Percentiles rank a stretch among this genome's conserved stretches.
Conservation (phyloP, 2,113 vertebrate genomes). For the Gopherus evgoodei region DNA sequence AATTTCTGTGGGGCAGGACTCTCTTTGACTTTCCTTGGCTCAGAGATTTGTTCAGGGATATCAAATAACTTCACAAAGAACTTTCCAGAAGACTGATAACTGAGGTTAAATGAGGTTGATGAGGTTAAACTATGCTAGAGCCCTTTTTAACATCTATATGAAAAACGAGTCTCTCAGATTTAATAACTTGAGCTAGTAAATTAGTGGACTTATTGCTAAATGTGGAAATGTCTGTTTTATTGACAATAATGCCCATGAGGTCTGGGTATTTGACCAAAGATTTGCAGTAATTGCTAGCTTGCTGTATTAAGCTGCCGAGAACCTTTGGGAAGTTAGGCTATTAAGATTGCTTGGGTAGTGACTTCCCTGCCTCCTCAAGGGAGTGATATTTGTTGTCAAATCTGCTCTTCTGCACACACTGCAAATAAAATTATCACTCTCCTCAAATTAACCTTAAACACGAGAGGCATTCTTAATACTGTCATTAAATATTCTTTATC, state of each 20-base stretch:
- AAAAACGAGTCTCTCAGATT: background rate
- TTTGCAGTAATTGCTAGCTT: background rate
- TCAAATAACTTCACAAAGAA: background rate
- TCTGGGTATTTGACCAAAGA: background rate
- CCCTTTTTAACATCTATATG: background rate
- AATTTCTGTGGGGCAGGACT: background rate
- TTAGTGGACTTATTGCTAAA: background rate
- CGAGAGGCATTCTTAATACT: background rate
- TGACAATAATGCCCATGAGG: background rate
- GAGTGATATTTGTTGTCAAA: background rate
- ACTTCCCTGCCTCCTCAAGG: background rate
- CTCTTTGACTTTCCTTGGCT: background rate
- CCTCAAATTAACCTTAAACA: background rate
- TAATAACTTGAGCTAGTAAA: background rate
- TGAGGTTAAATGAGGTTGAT: background rate
- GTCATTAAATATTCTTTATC: background rate
- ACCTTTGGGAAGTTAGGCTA: background rate
- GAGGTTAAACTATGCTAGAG: background rate
- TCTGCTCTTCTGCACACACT: background rate
- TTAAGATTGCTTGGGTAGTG: background rate
- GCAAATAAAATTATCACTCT: background rate
- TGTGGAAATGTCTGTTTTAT: background rate
- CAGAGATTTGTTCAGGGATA: background rate
- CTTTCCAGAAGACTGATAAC: background rate
- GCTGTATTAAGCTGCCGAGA: background rate